Base-by-base conservation (phyloP, 2,113 vertebrate species). In the Sapajus apella region DNA sequence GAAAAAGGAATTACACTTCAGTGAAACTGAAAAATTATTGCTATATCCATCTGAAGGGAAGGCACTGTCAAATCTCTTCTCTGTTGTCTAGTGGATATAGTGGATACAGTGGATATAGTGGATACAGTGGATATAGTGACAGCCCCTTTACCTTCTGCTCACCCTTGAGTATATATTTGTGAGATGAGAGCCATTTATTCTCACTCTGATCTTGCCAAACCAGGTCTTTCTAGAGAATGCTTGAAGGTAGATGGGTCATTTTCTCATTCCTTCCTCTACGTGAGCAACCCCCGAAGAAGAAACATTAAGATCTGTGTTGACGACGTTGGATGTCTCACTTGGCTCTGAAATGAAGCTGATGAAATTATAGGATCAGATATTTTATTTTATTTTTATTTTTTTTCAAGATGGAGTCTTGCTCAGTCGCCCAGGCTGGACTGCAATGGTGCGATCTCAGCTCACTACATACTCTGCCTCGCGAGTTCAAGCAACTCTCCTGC, bases 351-450 rank as follows among this genome's bases (percentile, higher is more conserved):
- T 81, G 52, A 75, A 81, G 90, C 84, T 79, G 84, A 68, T 37
- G 66, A 86, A 87, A 58, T 94, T 70, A 73, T 79, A 94, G 40
- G 93, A 50, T n/a, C 94, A 61, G 95, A 80, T 87, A 95, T 87
- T 97, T 93, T 64, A 32, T 61, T 61, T 61, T 30, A 30, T 61
- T 61, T 61, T 58, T 58, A 25, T 64, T 64, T 64, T 64, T 64
- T 64, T 64, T 32, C 27, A 13, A 64, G 61, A 32, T 13, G 30
- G 27, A 64, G 61, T 64, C 27, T 32, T 64, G 61, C 61, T 64
- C 61, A 32, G 27, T 64, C 12, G 0, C 27, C 61, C 61, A 64
- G 61, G 61, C 61, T 30, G 61, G 61, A 64, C 10, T 64, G 61
- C 61, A 64, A 5, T 27, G 5, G 61, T 27, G 11, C 3, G 12